Evolutionary conservation across 2,113 vertebrate genomes (phyloP).

Genomic region (Seriola quinqueradiata): DNA sequence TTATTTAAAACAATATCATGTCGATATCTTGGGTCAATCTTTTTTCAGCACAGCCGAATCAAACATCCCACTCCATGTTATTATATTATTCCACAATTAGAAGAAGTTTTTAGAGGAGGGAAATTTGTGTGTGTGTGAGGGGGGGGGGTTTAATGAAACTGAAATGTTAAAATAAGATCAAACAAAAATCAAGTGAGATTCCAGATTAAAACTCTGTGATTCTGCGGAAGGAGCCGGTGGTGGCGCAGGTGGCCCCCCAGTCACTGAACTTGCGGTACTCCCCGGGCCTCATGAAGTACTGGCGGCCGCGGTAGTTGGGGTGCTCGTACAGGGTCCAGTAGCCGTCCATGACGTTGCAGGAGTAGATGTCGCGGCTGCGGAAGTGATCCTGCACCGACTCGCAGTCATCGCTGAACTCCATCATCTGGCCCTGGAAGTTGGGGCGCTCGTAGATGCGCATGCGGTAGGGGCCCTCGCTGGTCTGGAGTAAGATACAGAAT

Average conservation of each 20-base stretch:
- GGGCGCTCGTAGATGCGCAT: conserved; percentile 80
- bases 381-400: conserved; percentile 79
- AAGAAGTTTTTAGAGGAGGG: background rate
- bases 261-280: conserved; percentile 78
- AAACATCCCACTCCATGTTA: conserved; percentile 9
- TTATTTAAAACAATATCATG: conserved; percentile 26
- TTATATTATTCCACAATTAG: conserved; percentile 32
- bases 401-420: conserved; percentile 80
- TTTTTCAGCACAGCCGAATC: background rate
- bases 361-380: conserved; percentile 76
- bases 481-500: conserved; percentile 44
- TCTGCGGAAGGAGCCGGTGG: conserved; percentile 80
- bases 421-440: conserved; percentile 81
- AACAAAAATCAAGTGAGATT: background rate
- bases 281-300: conserved; percentile 80
- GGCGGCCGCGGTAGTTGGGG: conserved; percentile 72
- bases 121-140: too few species aligned
- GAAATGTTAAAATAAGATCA: conserved; percentile 1
- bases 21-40: background rate
- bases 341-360: conserved; percentile 79
- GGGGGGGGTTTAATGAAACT: background rate
- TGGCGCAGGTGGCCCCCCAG: conserved; percentile 77
- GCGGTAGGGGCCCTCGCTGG: conserved; percentile 74
- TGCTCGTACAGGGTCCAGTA: conserved; percentile 80
- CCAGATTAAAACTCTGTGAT: conserved; percentile 70